Percentiles rank a stretch among this genome's conserved stretches.
Conservation (phyloP, 1,140 invertebrate species). For the Heliothis subflexa region DNA sequence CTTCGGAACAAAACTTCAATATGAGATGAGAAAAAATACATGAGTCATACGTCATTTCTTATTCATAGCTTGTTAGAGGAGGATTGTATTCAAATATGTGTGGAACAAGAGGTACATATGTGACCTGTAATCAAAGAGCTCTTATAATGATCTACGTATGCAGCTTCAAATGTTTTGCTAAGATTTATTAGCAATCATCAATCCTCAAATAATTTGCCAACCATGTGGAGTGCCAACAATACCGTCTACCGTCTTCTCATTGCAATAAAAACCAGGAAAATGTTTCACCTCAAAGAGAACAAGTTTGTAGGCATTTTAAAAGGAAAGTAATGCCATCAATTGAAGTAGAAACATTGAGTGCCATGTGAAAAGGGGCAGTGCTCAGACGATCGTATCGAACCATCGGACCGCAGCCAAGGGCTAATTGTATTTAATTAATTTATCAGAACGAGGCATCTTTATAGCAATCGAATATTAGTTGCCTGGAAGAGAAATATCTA, state of each 20-base stretch:
- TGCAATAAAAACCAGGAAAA: neutral
- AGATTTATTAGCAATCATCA: too few species aligned
- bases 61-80: slow-evolving; percentile 21
- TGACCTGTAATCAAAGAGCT: neutral
- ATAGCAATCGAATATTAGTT: slow-evolving; percentile 50
- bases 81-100: slow-evolving; percentile 31
- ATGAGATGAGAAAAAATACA: slow-evolving; percentile 48
- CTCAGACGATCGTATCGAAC: slow-evolving; percentile 61
- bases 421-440: slow-evolving; percentile 75
- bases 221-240: too few species aligned
- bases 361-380: slow-evolving; percentile 69
- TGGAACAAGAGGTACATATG: neutral
- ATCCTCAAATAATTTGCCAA: too few species aligned
- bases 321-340: slow-evolving; percentile 40
- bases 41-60: slow-evolving; percentile 48
- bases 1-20: slow-evolving; percentile 45
- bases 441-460: slow-evolving; percentile 49
- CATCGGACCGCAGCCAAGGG: slow-evolving; percentile 60
- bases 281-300: neutral
- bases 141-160: too few species aligned
- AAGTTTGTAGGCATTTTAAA: slow-evolving; percentile 28
- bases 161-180: too few species aligned
- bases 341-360: slow-evolving; percentile 57
- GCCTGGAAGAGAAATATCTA: neutral
- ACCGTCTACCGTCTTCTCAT: neutral